Evolutionary conservation across 35 echinoderm and acorn worm genomes (phyloP), one percentile per base, ranked within the genome.

Genomic region (Apostichopus parvimensis): DNA sequence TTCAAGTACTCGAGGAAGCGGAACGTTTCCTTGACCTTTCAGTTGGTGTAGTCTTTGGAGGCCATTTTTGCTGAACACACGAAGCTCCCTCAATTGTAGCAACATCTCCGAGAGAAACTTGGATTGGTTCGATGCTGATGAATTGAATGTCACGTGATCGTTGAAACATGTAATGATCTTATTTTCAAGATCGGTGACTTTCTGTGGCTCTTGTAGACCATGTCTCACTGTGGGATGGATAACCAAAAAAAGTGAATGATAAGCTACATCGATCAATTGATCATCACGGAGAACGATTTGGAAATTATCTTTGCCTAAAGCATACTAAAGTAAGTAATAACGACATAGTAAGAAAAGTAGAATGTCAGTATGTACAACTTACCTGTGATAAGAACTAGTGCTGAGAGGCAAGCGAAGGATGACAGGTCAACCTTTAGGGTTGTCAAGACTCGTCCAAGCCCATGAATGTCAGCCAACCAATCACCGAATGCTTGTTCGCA

Each of bases 131-230:
- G 91, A 73, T 71, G 95, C 95, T 57, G 92, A 87, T 25, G 96
- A 93, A 56, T 99, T 99, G 93, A 91, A 99, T 6, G 97, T 99
- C 91, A 99, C 95, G 93, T 99, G 97, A 66, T 99, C 97, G 65
- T 94, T 95, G 55, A 99, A 92, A 66, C 94, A 99, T 52, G 87
- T 90, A 65, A 99, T 96, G 88, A 99, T 95, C 58, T 94, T 96
- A 83, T 94, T 96, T 82, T 99, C 95, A 6, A 99, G 82, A 24
- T 96, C 93, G 68, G 91, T 94, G 57, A 99, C 97, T 70, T 95
- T 99, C 28, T 79, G 87, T 55, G 97, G 95, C 60, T 96, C 93
- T 88, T 99, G 96, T 28, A 94, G 73, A 56, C 97, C 97, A 83
- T 99, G 97, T 91, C 97, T 90, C 79, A 96, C 97, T 99, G 88